Evolutionary conservation across 2,113 vertebrate genomes (phyloP).

Genomic region (Phalacrocorax pelagicus): DNA sequence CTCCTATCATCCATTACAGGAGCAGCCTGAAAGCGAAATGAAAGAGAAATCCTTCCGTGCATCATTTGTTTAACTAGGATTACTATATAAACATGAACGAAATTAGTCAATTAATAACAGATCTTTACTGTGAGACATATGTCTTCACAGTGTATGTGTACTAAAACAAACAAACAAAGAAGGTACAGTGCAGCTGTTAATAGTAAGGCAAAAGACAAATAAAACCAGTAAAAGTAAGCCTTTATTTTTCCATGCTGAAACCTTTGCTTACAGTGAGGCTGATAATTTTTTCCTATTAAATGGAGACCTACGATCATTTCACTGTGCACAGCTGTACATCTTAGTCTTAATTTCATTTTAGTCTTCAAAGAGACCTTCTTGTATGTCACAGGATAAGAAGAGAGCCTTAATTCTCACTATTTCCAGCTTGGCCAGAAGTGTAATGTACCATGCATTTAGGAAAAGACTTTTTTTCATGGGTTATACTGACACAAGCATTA

Average conservation of each 20-base stretch:
- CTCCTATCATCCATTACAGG: not conserved
- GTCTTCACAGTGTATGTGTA: not conserved
- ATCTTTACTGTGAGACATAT: constrained; percentile 3
- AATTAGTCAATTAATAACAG: constrained; percentile 18
- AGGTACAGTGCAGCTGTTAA: not conserved
- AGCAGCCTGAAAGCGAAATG: not conserved
- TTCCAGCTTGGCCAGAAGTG: not conserved
- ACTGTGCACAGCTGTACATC: not conserved
- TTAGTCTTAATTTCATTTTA: not conserved
- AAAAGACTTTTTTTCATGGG: not conserved
- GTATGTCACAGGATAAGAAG: not conserved
- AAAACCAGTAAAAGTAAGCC: not conserved
- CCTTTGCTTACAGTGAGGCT: not conserved
- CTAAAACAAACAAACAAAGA: constrained; percentile 4
- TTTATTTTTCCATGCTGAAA: not conserved
- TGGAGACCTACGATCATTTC: not conserved
- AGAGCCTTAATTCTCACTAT: not conserved
- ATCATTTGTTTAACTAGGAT: not conserved
- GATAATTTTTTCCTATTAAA: not conserved
- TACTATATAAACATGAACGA: not conserved
- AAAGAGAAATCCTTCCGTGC: not conserved
- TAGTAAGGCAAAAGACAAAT: not conserved
- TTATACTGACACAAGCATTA: not conserved
- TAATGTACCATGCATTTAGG: not conserved
- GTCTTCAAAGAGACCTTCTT: not conserved